A percentile compares a stretch with the other conserved stretches of the same genome.
phyloP scores from a whole-genome alignment of 2,797 vertebrate genomes.

The Zenarchopterus dispar region DNA sequence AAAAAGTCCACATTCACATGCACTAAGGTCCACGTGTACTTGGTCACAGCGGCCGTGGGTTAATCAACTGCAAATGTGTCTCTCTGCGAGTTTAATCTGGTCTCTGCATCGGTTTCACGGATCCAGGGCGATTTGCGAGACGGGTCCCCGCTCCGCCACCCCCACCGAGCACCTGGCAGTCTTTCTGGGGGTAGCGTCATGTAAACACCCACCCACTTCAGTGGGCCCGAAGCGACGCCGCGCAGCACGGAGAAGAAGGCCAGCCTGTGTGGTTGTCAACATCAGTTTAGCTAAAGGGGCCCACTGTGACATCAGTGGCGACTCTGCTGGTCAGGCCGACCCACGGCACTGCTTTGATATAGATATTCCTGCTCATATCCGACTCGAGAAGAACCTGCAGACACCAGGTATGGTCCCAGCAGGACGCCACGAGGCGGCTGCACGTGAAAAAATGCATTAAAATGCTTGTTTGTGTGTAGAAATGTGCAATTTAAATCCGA shows the following conservation, averaged over 20 bases:
- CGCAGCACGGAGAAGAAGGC: constrained; percentile 71
- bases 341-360: constrained; percentile 71
- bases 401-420: constrained; percentile 48
- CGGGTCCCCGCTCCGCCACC: constrained; percentile 41
- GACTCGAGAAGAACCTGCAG: constrained; percentile 43
- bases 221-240: constrained; percentile 69
- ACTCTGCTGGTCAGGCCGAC: constrained; percentile 76
- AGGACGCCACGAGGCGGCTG: constrained; percentile 84
- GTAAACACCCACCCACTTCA: constrained; percentile 76
- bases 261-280: constrained; percentile 90
- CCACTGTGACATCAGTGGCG: constrained; percentile 73
- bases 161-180: constrained; percentile 72
- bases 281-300: constrained; percentile 84
- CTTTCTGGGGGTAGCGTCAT: constrained; percentile 81
- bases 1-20: constrained; percentile 1
- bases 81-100: constrained; percentile 85
- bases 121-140: constrained; percentile 66
- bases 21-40: constrained; percentile 57
- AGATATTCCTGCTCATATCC: constrained; percentile 64
- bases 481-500: neutral
- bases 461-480: constrained; percentile 22
- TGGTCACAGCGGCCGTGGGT: constrained; percentile 76
- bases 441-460: constrained; percentile 39
- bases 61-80: constrained; percentile 83
- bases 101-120: constrained; percentile 84